Conservation (phyloP, 2,888 invertebrate genomes). For the Amphipyra berbera region DNA sequence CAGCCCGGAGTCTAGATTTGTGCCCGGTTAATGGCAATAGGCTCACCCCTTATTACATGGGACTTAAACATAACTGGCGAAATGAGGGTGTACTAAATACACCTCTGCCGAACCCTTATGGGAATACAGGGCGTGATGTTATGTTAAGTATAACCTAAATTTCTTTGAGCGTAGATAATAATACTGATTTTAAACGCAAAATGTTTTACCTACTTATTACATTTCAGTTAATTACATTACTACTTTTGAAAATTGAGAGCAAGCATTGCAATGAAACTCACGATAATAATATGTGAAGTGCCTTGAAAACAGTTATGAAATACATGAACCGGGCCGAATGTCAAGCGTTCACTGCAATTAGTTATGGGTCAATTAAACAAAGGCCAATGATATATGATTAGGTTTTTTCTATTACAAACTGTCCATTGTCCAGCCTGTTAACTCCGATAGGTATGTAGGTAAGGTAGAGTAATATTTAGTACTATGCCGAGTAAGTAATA, state of each 20-base stretch:
- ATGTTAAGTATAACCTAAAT: background rate
- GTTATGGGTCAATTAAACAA: conserved; percentile 42
- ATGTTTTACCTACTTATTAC: conserved; percentile 8
- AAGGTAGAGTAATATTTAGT: background rate
- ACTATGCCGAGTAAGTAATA: background rate
- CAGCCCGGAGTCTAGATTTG: too few species aligned
- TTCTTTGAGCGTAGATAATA: background rate
- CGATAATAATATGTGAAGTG: conserved; percentile 8
- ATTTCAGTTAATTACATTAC: conserved; percentile 1
- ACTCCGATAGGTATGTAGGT: background rate
- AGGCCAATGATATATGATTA: conserved; percentile 15
- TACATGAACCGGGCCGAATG: conserved; percentile 26
- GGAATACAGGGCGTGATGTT: too few species aligned
- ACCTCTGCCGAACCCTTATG: too few species aligned
- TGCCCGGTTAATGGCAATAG: too few species aligned
- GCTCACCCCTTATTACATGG: too few species aligned
- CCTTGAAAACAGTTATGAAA: conserved; percentile 21
- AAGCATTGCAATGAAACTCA: background rate
- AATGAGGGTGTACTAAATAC: too few species aligned
- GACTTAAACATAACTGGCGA: too few species aligned
- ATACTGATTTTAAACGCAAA: background rate
- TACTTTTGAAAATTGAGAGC: background rate
- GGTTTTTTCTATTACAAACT: conserved; percentile 20
- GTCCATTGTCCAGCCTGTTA: conserved; percentile 1
- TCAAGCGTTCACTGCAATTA: conserved; percentile 41